Conservation (phyloP, 2,797 vertebrate genomes). For the Catharus ustulatus region DNA sequence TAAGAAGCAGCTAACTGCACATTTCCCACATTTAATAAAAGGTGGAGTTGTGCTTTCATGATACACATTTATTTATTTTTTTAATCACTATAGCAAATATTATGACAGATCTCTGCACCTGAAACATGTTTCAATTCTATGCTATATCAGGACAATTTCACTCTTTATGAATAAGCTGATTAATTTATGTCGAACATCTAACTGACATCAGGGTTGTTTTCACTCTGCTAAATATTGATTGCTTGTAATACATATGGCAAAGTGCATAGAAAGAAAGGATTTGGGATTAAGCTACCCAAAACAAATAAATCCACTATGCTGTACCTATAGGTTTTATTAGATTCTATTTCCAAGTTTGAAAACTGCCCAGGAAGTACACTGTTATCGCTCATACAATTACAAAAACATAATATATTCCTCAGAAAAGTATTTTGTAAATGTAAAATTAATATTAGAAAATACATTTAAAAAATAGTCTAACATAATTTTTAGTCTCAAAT, state of each 20-base stretch:
- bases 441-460: not conserved
- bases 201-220: not conserved
- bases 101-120: not conserved
- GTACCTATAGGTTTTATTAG: not conserved
- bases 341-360: not conserved
- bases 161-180: not conserved
- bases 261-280: not conserved
- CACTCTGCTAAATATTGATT: not conserved
- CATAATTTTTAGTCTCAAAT: not conserved
- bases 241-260: not conserved
- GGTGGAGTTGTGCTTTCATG: rapidly evolving
- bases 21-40: not conserved
- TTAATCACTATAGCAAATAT: not conserved
- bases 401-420: not conserved
- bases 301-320: not conserved
- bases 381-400: rapidly evolving
- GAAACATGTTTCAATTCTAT: not conserved
- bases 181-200: not conserved
- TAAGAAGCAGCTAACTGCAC: not conserved
- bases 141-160: not conserved
- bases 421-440: not conserved
- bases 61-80: no score
- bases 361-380: not conserved
- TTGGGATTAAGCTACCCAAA: not conserved
- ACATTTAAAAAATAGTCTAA: not conserved